Percentiles rank a stretch among this genome's conserved stretches.
These are phyloP conservation scores for Pristionchus fissidentatus DNA, from an alignment of 2,888 invertebrate species.

Conservation along the genomic window DNA sequence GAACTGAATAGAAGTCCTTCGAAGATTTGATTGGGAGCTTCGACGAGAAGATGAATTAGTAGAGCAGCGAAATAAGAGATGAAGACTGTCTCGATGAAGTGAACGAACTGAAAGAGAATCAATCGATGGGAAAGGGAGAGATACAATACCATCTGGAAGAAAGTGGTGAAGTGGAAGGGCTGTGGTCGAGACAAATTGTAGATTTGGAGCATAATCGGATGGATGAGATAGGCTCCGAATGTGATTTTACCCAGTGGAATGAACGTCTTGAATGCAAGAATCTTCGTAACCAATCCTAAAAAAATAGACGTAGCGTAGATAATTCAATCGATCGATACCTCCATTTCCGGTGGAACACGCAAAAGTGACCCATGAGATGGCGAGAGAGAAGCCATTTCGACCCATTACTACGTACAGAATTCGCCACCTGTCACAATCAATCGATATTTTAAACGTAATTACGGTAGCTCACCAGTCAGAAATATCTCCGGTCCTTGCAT, in stretches of 20 bases:
- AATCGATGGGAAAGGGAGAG: not conserved
- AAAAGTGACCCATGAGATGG: conserved; percentile 78
- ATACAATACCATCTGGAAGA: conserved; percentile 71
- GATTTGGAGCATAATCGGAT: conserved; percentile 74
- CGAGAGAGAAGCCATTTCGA: conserved; percentile 76
- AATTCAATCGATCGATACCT: conserved; percentile 51
- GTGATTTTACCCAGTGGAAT: conserved; percentile 91
- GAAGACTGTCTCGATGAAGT: conserved; percentile 69
- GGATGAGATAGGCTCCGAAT: conserved; percentile 89
- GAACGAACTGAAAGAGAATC: conserved; percentile 62
- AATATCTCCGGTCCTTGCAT: conserved; percentile 74
- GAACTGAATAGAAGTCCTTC: conserved; percentile 21
- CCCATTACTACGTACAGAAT: conserved; percentile 70
- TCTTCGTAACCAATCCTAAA: conserved; percentile 81
- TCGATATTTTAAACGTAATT: not conserved
- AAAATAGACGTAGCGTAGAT: too few species aligned
- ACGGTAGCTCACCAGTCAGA: conserved; percentile 50
- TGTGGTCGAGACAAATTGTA: conserved; percentile 73
- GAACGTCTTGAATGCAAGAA: conserved; percentile 87
- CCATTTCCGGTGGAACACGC: conserved; percentile 76
- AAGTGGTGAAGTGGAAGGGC: conserved; percentile 75
- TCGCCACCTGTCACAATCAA: conserved; percentile 48
- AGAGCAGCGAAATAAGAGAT: conserved; percentile 68
- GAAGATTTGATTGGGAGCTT: conserved; percentile 45
- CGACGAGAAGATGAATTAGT: conserved; percentile 39